These are phyloP conservation scores for Aethina tumida DNA, from an alignment of 1,140 invertebrate genomes.

Conservation along the genomic window DNA sequence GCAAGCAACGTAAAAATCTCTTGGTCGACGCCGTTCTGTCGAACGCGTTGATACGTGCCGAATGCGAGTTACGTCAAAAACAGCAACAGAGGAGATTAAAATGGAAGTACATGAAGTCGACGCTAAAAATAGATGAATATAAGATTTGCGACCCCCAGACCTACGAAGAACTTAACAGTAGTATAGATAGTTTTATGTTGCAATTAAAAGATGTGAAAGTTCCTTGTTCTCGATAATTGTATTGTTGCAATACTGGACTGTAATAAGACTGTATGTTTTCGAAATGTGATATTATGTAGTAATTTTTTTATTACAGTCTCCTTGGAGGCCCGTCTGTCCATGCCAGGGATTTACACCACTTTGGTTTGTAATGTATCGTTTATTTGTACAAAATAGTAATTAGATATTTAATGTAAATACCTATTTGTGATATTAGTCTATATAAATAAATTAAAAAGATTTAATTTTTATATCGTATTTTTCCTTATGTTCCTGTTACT, in stretches of 20 bases:
- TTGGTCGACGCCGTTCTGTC: conserved; percentile 39
- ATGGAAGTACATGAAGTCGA: conserved; percentile 36
- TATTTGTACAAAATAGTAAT: conserved; percentile 16
- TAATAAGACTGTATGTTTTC: conserved; percentile 15
- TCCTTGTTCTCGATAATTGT: conserved; percentile 17
- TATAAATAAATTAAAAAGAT: conserved; percentile 14
- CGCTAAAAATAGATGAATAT: conserved; percentile 14
- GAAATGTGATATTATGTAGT: conserved; percentile 29
- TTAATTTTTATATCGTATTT: conserved; percentile 6
- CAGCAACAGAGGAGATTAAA: conserved; percentile 34
- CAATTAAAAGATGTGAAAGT: conserved; percentile 22
- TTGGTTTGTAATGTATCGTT: conserved; percentile 33
- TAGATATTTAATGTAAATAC: conserved; percentile 9
- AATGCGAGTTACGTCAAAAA: conserved; percentile 35
- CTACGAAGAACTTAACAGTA: conserved; percentile 25
- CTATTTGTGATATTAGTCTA: conserved; percentile 18
- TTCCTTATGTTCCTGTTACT: conserved; percentile 15
- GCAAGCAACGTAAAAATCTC: conserved; percentile 34
- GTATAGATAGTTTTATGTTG: conserved; percentile 28
- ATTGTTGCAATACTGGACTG: conserved; percentile 14
- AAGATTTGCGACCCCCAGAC: conserved; percentile 12
- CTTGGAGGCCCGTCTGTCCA: conserved; percentile 14
- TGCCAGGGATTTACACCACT: conserved; percentile 15
- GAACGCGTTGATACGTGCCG: conserved; percentile 33
- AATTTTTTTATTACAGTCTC: conserved; percentile 33